A percentile compares a stretch with the other conserved stretches of the same genome.
Conservation (phyloP, 2,888 invertebrate genomes). For the Chrysopilus asiliformis region DNA sequence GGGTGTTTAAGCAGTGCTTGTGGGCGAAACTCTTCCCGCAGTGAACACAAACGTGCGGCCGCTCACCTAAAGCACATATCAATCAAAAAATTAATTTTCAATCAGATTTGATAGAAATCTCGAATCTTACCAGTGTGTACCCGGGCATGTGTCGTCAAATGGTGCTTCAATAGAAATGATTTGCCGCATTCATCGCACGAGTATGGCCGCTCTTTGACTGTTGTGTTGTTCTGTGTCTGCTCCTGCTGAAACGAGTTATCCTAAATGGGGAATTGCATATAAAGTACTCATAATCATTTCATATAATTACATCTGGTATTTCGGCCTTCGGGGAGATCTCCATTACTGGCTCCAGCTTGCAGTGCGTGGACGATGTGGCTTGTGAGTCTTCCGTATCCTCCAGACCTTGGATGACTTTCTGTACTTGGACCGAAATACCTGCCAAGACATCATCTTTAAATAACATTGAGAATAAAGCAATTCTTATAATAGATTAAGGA, state of each 20-base stretch:
- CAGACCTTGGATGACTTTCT: slow-evolving; percentile 37
- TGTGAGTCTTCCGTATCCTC: slow-evolving; percentile 37
- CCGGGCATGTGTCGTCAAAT: slow-evolving; percentile 68
- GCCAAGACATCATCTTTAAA: slow-evolving; percentile 33
- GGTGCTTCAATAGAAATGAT: slow-evolving; percentile 70
- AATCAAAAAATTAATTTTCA: background rate
- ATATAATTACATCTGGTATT: slow-evolving; percentile 33
- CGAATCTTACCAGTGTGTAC: slow-evolving; percentile 52
- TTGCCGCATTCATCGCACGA: slow-evolving; percentile 74
- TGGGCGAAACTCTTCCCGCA: slow-evolving; percentile 72
- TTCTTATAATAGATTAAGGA: slow-evolving; percentile 2
- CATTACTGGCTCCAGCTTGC: slow-evolving; percentile 36
- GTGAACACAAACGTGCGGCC: slow-evolving; percentile 64
- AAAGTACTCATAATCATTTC: too few relatives aligned
- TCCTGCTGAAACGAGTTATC: slow-evolving; percentile 22
- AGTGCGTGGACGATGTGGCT: slow-evolving; percentile 33
- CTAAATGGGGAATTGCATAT: too few relatives aligned
- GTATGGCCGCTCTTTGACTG: slow-evolving; percentile 59
- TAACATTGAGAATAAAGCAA: slow-evolving; percentile 9
- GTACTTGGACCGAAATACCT: slow-evolving; percentile 37
- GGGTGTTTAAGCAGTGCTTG: slow-evolving; percentile 73
- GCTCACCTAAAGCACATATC: slow-evolving; percentile 40
- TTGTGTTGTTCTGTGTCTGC: slow-evolving; percentile 26
- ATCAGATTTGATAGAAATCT: background rate
- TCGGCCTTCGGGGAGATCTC: slow-evolving; percentile 37